Conservation (phyloP, 30 jellyfish, hydroid and myxozoan species). For the Catostylus mosaicus region DNA sequence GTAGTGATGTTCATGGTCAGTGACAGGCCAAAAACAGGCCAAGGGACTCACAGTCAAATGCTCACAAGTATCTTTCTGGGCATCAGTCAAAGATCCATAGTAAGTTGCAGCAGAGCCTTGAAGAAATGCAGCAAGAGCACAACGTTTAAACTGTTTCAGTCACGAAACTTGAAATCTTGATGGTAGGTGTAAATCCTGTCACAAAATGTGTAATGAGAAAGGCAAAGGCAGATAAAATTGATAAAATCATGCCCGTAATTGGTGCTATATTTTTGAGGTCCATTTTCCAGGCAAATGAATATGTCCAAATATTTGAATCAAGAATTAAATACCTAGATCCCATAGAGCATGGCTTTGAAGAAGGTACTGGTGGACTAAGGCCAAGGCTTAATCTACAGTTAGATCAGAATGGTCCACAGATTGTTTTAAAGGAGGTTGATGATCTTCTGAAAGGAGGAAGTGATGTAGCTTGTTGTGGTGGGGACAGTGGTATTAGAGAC, state of each 20-base stretch:
- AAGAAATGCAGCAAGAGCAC: conserved; percentile 14
- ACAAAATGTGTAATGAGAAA: conserved; percentile 27
- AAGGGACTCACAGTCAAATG: not conserved
- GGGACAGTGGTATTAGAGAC: conserved; percentile 9
- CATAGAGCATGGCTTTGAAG: not conserved
- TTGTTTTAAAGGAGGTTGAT: conserved; percentile 4
- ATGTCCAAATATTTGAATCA: not conserved
- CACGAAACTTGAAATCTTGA: not conserved
- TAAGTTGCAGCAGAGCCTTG: not conserved
- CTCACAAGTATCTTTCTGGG: not conserved
- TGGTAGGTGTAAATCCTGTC: not conserved
- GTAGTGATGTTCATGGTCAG: not conserved
- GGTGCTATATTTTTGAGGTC: conserved; percentile 1
- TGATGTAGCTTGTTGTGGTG: conserved; percentile 8
- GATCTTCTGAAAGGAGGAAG: conserved; percentile 1
- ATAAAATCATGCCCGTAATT: too few relatives aligned
- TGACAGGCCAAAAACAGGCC: conserved; percentile 6
- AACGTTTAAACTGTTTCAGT: conserved; percentile 1
- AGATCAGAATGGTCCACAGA: conserved; percentile 17
- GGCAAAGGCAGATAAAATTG: too few relatives aligned
- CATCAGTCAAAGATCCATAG: not conserved
- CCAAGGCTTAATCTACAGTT: conserved; percentile 2
- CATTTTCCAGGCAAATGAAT: not conserved
- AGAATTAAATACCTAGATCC: not conserved
- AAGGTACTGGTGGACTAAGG: not conserved